A percentile compares a stretch with the other conserved stretches of the same genome.
phyloP scores from a whole-genome alignment of 1,140 invertebrate genomes.

The Drosophila virilis region DNA sequence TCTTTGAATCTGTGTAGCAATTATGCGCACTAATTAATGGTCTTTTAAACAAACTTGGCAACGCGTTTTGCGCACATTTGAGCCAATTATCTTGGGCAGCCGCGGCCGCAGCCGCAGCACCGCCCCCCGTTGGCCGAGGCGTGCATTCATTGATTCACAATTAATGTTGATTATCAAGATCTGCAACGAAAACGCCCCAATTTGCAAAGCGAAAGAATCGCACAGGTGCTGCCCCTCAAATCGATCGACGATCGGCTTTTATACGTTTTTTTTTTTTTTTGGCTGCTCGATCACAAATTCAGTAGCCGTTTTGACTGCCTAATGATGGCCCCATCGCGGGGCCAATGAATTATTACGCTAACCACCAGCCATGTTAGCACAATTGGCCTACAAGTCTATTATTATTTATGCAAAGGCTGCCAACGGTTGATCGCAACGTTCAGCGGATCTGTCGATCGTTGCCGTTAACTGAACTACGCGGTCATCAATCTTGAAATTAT shows the following conservation, averaged over 20 bases:
- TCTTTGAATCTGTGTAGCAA: slow-evolving; percentile 60
- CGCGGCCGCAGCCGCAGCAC: slow-evolving; percentile 6
- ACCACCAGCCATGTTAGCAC: slow-evolving; percentile 80
- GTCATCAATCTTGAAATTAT: slow-evolving; percentile 79
- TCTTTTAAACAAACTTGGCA: slow-evolving; percentile 78
- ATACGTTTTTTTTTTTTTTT: slow-evolving; percentile 33
- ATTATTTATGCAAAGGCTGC: slow-evolving; percentile 76
- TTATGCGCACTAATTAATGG: slow-evolving; percentile 75
- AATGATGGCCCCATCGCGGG: slow-evolving; percentile 64
- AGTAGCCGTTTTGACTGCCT: slow-evolving; percentile 80
- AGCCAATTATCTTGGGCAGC: slow-evolving; percentile 58
- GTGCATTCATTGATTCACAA: slow-evolving; percentile 80
- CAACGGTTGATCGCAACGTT: slow-evolving; percentile 59
- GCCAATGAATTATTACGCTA: slow-evolving; percentile 79
- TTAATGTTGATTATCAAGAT: slow-evolving; percentile 79
- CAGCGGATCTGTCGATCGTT: slow-evolving; percentile 51
- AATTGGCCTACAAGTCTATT: slow-evolving; percentile 80
- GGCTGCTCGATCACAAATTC: slow-evolving; percentile 66
- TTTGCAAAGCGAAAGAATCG: slow-evolving; percentile 59
- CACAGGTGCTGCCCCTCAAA: slow-evolving; percentile 42
- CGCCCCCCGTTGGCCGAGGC: slow-evolving; percentile 50
- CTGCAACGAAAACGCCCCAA: slow-evolving; percentile 65
- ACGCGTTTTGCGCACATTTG: slow-evolving; percentile 78
- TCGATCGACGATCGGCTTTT: slow-evolving; percentile 4
- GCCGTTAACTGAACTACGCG: slow-evolving; percentile 78